Conservation (phyloP, 2,113 vertebrate species). For the Solea solea region DNA sequence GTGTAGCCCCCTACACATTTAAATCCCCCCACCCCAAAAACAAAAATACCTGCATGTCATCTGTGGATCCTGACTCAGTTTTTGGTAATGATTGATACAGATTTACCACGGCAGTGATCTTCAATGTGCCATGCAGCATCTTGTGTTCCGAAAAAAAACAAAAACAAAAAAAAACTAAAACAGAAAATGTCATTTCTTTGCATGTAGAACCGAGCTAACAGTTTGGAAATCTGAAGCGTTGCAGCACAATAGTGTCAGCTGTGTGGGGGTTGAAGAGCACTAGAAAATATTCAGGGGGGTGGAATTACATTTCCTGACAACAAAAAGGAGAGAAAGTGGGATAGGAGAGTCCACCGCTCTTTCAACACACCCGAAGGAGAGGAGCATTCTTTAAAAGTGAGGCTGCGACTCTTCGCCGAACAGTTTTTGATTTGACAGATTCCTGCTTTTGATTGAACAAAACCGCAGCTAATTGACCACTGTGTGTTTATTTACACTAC, state of each 20-base stretch:
- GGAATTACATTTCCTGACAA: constrained; percentile 33
- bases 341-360: constrained; percentile 20
- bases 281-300: constrained; percentile 33
- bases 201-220: constrained; percentile 24
- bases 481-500: constrained; percentile 16
- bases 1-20: no score
- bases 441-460: constrained; percentile 17
- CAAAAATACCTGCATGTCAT: no score
- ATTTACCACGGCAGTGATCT: no score
- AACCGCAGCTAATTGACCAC: constrained; percentile 32
- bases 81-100: no score
- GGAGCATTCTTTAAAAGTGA: neutral
- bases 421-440: neutral
- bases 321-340: neutral
- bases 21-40: no score
- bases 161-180: no score
- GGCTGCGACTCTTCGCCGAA: neutral
- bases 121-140: no score
- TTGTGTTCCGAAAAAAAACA: no score
- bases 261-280: constrained; percentile 24
- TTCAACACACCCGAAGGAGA: constrained; percentile 28
- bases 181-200: constrained; percentile 7
- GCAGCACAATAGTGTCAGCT: constrained; percentile 14
- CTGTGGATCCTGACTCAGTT: no score
- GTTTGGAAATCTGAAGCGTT: constrained; percentile 38